Evolutionary conservation across 1,140 invertebrate genomes (phyloP).

Genomic region (Eulimnadia texana): DNA sequence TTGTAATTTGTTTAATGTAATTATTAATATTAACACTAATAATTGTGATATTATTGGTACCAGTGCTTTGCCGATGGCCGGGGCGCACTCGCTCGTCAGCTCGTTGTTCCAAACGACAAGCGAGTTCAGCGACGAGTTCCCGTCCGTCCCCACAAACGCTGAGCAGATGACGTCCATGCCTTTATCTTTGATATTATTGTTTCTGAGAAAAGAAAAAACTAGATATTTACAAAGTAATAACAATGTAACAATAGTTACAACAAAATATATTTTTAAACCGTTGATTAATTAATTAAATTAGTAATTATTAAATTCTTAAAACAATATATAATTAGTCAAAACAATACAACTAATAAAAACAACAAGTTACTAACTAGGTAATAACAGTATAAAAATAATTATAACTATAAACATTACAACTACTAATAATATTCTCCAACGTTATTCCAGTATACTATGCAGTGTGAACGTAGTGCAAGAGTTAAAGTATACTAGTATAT

Average conservation of each 20-base stretch:
- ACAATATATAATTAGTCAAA: too few species aligned
- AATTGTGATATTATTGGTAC: conserved; percentile 29
- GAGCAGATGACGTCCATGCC: conserved; percentile 54
- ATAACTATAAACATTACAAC: too few species aligned
- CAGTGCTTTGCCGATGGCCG: conserved; percentile 44
- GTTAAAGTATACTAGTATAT: too few species aligned
- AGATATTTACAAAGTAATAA: neutral
- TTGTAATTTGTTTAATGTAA: too few species aligned
- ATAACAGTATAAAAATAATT: too few species aligned
- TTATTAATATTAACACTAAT: neutral
- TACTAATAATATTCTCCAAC: too few species aligned
- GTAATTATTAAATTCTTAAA: neutral
- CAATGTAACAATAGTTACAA: neutral
- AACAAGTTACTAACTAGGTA: too few species aligned
- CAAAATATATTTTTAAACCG: conserved; percentile 16
- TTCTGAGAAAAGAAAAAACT: conserved; percentile 34
- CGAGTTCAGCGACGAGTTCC: conserved; percentile 48
- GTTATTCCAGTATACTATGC: too few species aligned
- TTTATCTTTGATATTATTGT: conserved; percentile 56
- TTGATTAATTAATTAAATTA: conserved; percentile 10
- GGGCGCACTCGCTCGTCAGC: conserved; percentile 52
- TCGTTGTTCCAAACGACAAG: conserved; percentile 76
- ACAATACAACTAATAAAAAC: too few species aligned
- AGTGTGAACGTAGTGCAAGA: too few species aligned
- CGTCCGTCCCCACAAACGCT: conserved; percentile 49